Conservation (phyloP, 2,888 invertebrate genomes). For the Margaritifera margaritifera region DNA sequence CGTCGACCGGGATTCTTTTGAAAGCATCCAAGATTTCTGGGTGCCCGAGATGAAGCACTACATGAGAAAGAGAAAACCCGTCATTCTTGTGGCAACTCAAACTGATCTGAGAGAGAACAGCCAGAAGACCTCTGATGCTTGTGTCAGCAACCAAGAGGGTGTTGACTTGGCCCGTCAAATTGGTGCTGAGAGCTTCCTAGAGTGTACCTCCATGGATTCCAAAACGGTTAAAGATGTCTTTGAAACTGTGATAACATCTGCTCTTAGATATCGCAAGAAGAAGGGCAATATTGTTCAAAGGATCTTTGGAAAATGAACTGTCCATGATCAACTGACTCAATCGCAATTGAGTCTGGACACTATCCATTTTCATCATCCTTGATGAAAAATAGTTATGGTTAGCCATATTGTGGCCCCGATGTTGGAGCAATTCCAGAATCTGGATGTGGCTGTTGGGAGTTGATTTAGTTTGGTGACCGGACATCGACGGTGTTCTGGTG, state of each 20-base stretch:
- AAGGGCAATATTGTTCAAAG: constrained; percentile 40
- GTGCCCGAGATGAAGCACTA: constrained; percentile 54
- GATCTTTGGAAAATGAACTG: constrained; percentile 33
- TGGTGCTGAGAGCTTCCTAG: constrained; percentile 54
- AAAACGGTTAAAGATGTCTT: constrained; percentile 53
- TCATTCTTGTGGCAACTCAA: constrained; percentile 58
- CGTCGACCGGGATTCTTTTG: constrained; percentile 51
- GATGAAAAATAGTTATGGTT: no score
- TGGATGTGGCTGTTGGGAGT: no score
- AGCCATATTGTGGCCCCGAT: no score
- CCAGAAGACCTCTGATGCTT: constrained; percentile 10
- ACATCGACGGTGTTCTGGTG: no score
- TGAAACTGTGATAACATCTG: constrained; percentile 50
- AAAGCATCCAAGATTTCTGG: constrained; percentile 56
- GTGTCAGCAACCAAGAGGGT: constrained; percentile 44
- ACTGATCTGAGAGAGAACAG: constrained; percentile 45
- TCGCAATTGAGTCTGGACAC: no score
- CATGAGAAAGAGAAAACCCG: constrained; percentile 45
- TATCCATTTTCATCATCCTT: no score
- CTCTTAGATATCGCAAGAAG: constrained; percentile 48
- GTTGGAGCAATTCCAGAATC: no score
- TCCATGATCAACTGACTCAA: no score
- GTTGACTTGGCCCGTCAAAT: constrained; percentile 50
- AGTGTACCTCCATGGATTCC: constrained; percentile 49
- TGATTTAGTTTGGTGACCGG: no score